Percentiles rank a stretch among this genome's conserved stretches.
Evolutionary conservation across 1,140 invertebrate genomes (phyloP).

Genomic region (Drosophila malerkotliana): DNA sequence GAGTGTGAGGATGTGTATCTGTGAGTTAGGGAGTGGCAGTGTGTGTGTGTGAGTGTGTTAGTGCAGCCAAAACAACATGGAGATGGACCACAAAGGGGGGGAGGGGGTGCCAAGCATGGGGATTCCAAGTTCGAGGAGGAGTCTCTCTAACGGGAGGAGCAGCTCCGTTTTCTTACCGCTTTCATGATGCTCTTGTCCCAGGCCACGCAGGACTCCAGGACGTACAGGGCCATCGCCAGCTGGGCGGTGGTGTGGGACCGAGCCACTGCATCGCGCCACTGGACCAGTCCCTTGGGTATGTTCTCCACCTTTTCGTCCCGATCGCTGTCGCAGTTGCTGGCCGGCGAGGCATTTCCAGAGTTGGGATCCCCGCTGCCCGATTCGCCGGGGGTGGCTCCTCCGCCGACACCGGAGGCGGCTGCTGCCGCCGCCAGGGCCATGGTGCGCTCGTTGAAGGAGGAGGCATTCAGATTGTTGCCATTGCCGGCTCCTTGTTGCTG

Average conservation of each 20-base stretch:
- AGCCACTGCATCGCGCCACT: conserved; percentile 94
- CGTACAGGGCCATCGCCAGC: conserved; percentile 94
- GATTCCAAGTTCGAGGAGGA: conserved; percentile 8
- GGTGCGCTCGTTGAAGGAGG: conserved; percentile 74
- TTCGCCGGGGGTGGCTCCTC: conserved; percentile 6
- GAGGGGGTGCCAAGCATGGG: conserved; percentile 1
- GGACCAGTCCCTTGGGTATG: conserved; percentile 89
- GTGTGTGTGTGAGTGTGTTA: background rate
- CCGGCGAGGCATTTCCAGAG: conserved; percentile 73
- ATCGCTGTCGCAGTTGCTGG: conserved; percentile 79
- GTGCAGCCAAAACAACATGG: conserved; percentile 1
- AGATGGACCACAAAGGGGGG: background rate
- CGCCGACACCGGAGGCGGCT: conserved; percentile 24
- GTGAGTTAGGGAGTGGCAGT: background rate
- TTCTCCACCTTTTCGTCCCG: conserved; percentile 83
- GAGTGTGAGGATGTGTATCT: background rate
- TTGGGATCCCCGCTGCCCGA: conserved; percentile 48
- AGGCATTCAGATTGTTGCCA: conserved; percentile 60
- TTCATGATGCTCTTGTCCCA: conserved; percentile 99
- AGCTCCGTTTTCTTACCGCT: conserved; percentile 89
- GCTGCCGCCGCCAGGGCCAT: conserved; percentile 77
- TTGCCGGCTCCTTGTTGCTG: conserved; percentile 52
- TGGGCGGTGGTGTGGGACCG: conserved; percentile 94
- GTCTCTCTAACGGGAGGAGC: no score
- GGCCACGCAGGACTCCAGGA: conserved; percentile 95